phyloP scores from a whole-genome alignment of 2,113 vertebrate genomes.

The Lepidiolamprologus cunningtoni region DNA sequence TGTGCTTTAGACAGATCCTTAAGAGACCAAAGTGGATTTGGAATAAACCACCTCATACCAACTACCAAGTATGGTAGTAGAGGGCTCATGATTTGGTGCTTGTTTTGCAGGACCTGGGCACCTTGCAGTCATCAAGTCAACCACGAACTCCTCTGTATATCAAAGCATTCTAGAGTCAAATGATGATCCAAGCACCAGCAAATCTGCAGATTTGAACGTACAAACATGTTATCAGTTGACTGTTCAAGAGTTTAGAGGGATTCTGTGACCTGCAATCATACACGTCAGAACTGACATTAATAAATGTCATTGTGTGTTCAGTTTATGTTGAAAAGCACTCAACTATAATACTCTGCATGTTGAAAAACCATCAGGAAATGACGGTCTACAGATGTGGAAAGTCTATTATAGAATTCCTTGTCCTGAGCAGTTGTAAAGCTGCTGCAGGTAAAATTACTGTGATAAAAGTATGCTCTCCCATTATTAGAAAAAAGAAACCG shows the following conservation, averaged over 20 bases:
- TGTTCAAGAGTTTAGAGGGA: neutral
- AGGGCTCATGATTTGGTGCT: neutral
- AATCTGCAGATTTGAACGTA: neutral
- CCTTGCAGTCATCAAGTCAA: neutral
- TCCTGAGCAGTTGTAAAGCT: neutral
- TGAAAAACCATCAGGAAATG: neutral
- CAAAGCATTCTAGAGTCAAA: neutral
- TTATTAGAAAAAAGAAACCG: neutral
- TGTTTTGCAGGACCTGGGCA: neutral
- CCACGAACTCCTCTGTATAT: fast-evolving
- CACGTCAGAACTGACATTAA: neutral
- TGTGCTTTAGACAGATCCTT: neutral
- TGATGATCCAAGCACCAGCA: neutral
- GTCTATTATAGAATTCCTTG: neutral
- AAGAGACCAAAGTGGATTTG: neutral
- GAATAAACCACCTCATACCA: neutral
- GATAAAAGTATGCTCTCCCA: neutral
- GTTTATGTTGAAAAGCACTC: neutral
- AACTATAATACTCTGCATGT: neutral
- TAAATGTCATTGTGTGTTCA: neutral
- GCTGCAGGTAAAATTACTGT: neutral
- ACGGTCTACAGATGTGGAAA: neutral
- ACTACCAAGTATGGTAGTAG: neutral
- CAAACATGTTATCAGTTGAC: neutral
- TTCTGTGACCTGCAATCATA: neutral